Conservation (phyloP, 2,888 invertebrate genomes). For the Dioctria linearis region DNA sequence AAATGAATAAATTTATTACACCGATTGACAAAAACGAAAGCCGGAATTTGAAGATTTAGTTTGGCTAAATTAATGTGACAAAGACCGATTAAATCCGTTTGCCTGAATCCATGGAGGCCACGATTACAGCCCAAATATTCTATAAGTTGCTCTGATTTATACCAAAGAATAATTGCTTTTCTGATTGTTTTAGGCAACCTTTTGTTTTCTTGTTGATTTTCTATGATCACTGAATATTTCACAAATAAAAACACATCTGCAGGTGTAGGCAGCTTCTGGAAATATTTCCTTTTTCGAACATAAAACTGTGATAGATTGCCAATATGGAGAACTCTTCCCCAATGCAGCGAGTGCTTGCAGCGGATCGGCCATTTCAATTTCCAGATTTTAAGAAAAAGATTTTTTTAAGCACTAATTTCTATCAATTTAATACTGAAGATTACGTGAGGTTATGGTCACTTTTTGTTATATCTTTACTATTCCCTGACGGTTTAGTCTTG, state of each 20-base stretch:
- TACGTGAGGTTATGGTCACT: too few species aligned
- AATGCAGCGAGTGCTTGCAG: constrained; percentile 14
- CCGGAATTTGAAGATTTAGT: constrained; percentile 41
- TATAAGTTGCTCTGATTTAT: constrained; percentile 62
- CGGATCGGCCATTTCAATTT: constrained; percentile 17
- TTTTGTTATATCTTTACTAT: too few species aligned
- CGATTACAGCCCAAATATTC: constrained; percentile 7
- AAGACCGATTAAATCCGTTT: constrained; percentile 63
- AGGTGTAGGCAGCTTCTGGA: constrained; percentile 60
- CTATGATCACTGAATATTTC: constrained; percentile 63
- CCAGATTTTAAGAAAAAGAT: not conserved
- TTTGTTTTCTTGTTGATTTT: constrained; percentile 59
- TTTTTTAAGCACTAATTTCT: too few species aligned
- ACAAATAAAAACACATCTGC: constrained; percentile 66
- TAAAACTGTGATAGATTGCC: constrained; percentile 8
- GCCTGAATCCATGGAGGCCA: constrained; percentile 58
- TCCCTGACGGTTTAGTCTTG: too few species aligned
- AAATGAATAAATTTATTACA: constrained; percentile 59
- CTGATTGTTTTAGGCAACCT: constrained; percentile 65
- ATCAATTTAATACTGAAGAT: too few species aligned
- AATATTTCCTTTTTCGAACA: constrained; percentile 57
- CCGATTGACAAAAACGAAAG: constrained; percentile 59
- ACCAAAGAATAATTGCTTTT: constrained; percentile 67
- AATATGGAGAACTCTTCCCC: constrained; percentile 20
- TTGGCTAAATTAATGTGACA: constrained; percentile 63